These are phyloP conservation scores for Sipha maydis DNA, from an alignment of 2,888 invertebrate species.

Conservation along the genomic window DNA sequence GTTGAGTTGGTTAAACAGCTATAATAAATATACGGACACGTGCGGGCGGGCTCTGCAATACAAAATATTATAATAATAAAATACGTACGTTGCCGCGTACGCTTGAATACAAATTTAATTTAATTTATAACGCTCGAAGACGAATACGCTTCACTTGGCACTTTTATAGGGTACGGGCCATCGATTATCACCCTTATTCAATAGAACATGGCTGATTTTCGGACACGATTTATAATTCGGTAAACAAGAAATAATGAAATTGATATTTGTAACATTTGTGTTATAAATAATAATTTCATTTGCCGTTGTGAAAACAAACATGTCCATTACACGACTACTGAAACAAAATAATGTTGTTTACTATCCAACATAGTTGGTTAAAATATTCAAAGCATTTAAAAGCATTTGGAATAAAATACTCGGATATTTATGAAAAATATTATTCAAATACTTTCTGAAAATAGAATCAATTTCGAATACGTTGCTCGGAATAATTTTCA, in stretches of 20 bases:
- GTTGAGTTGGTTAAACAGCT: constrained; percentile 9
- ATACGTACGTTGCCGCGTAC: neutral
- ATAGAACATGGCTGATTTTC: neutral
- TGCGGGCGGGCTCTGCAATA: constrained; percentile 4
- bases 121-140: constrained; percentile 23
- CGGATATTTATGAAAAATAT: no score
- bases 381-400: no score
- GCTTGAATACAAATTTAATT: constrained; percentile 35
- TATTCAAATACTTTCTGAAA: no score
- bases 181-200: constrained; percentile 27
- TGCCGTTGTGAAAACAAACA: neutral
- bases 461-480: no score
- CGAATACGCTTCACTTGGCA: constrained; percentile 38
- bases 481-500: no score
- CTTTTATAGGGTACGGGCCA: constrained; percentile 26
- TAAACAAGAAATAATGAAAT: neutral
- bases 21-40: constrained; percentile 3
- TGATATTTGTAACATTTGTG: neutral
- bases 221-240: neutral
- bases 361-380: no score
- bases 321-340: no score
- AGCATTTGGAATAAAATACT: no score
- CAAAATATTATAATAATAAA: neutral
- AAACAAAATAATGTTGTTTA: no score
- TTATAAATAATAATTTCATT: neutral